These are phyloP conservation scores for Cephus nigrinus DNA, from an alignment of 2,888 invertebrate species.

Conservation along the genomic window DNA sequence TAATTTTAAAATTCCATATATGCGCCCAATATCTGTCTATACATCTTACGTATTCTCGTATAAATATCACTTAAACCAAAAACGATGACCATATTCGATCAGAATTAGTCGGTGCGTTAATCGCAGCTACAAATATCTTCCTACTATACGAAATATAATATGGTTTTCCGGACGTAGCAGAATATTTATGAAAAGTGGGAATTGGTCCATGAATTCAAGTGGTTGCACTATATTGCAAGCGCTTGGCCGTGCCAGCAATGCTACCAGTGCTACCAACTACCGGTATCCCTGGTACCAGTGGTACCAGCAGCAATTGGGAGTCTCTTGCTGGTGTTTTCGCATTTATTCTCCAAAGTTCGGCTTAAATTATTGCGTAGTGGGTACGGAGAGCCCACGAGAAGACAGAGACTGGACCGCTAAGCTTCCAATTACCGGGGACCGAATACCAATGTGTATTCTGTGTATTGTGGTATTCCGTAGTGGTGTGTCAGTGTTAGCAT, in stretches of 20 bases:
- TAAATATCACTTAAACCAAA: too few relatives aligned
- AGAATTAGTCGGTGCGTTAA: background rate
- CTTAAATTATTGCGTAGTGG: constrained; percentile 40
- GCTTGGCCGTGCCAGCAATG: background rate
- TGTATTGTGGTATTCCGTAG: background rate
- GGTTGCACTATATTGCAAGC: background rate
- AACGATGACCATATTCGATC: too few relatives aligned
- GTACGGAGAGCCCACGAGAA: constrained; percentile 17
- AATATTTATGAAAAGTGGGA: background rate
- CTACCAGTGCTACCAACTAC: background rate
- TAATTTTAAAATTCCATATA: background rate
- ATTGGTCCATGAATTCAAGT: background rate
- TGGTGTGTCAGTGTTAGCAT: background rate
- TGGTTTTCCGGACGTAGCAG: background rate
- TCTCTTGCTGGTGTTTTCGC: constrained; percentile 31
- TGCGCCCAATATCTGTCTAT: background rate
- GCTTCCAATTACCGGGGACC: constrained; percentile 46
- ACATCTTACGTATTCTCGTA: too few relatives aligned
- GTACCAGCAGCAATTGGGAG: background rate
- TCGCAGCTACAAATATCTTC: background rate
- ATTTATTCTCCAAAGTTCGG: constrained; percentile 30
- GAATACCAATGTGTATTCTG: constrained; percentile 17
- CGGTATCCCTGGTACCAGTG: background rate
- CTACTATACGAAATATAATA: background rate
- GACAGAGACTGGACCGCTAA: constrained; percentile 36